Evolutionary conservation across 2,888 invertebrate species (phyloP).

Genomic region (Eilema caniola): DNA sequence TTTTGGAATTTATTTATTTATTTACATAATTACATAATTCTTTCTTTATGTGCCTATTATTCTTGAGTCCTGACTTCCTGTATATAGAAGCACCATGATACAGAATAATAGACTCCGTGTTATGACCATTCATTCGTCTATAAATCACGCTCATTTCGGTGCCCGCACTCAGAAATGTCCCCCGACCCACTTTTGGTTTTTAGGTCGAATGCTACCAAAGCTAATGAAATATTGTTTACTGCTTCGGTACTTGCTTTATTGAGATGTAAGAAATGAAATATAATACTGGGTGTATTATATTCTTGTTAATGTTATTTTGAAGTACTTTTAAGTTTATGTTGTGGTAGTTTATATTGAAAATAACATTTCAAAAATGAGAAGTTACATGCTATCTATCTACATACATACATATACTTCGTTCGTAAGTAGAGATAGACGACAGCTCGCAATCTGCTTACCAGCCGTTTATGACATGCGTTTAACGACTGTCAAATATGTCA

Average conservation of each 20-base stretch:
- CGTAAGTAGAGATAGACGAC: neutral
- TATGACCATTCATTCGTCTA: constrained; percentile 28
- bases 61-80: neutral
- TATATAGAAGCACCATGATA: neutral
- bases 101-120: constrained; percentile 13
- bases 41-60: neutral
- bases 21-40: neutral
- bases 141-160: constrained; percentile 57
- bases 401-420: neutral
- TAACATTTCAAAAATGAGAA: neutral
- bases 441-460: neutral
- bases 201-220: constrained; percentile 69
- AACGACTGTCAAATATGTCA: too few species aligned
- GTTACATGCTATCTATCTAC: too few species aligned
- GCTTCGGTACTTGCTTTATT: constrained; percentile 68
- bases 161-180: constrained; percentile 52
- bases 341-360: neutral
- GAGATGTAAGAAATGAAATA: constrained; percentile 66
- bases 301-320: constrained; percentile 43
- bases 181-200: constrained; percentile 70
- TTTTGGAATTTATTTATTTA: too few species aligned
- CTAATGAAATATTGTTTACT: constrained; percentile 78
- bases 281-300: constrained; percentile 42
- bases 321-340: neutral
- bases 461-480: too few species aligned